A percentile compares a stretch with the other conserved stretches of the same genome.
Conservation (phyloP, 2,797 vertebrate species). For the Esox lucius region DNA sequence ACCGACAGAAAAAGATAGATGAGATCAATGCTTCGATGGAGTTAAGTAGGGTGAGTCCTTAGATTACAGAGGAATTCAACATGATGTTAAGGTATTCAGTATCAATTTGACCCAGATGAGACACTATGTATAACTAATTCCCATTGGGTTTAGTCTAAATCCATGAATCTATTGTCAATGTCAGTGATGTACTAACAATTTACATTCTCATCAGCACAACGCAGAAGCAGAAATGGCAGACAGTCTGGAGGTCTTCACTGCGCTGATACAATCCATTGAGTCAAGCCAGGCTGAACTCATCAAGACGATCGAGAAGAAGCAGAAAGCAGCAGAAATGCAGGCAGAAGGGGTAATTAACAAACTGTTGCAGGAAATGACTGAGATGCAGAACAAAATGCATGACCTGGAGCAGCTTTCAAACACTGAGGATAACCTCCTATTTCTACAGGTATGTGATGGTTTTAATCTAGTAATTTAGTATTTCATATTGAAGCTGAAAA, state of each 20-base stretch:
- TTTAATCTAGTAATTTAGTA: too few species aligned
- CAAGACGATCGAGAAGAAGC: background rate
- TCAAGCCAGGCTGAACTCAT: background rate
- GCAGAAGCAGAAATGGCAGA: background rate
- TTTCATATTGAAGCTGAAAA: too few species aligned
- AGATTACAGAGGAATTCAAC: background rate
- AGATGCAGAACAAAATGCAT: constrained; percentile 1
- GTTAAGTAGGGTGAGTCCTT: background rate
- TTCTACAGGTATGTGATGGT: too few species aligned
- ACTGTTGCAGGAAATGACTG: background rate
- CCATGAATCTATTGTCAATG: too few species aligned
- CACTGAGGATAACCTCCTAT: constrained; percentile 19
- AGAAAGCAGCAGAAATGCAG: background rate
- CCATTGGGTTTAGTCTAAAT: too few species aligned
- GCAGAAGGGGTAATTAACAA: background rate
- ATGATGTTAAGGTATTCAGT: background rate
- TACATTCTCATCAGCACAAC: background rate
- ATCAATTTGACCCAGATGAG: too few species aligned
- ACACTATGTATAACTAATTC: too few species aligned
- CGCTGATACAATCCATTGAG: background rate
- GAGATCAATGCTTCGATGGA: constrained; percentile 21
- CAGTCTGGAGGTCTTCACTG: constrained; percentile 10
- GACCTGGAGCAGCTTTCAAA: constrained; percentile 17
- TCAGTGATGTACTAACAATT: background rate
- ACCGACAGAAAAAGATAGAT: constrained; percentile 26